Evolutionary conservation across 2,113 vertebrate genomes (phyloP).

Genomic region (Cyprinodon variegatus): DNA sequence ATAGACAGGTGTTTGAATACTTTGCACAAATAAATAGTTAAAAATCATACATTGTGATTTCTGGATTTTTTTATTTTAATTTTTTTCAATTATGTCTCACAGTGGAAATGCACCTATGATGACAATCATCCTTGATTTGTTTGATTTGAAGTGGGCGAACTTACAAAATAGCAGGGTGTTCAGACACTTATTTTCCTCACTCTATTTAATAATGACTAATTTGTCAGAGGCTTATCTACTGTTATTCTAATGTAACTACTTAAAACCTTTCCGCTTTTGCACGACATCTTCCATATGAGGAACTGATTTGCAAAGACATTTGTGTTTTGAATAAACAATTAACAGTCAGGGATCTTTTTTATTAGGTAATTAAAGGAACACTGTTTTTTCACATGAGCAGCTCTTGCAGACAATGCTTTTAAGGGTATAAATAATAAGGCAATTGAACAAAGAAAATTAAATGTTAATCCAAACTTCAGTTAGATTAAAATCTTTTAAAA

Average conservation of each 20-base stretch:
- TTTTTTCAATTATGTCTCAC: too few relatives aligned
- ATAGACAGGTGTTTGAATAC: too few relatives aligned
- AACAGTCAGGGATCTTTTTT: constrained; percentile 41
- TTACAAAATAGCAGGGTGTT: too few relatives aligned
- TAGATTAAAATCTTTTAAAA: constrained; percentile 57
- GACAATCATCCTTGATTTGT: too few relatives aligned
- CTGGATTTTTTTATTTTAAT: too few relatives aligned
- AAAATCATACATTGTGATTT: too few relatives aligned
- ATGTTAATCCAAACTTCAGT: constrained; percentile 56
- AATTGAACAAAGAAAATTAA: constrained; percentile 72
- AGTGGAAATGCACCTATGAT: too few relatives aligned
- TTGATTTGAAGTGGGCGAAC: too few relatives aligned
- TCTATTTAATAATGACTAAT: neutral
- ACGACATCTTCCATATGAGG: neutral
- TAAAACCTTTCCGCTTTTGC: neutral
- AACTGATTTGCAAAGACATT: constrained; percentile 2
- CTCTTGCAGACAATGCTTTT: constrained; percentile 50
- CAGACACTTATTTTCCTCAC: too few relatives aligned
- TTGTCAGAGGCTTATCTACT: neutral
- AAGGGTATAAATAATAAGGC: constrained; percentile 60
- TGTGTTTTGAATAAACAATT: constrained; percentile 26
- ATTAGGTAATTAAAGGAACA: constrained; percentile 43
- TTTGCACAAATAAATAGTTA: too few relatives aligned
- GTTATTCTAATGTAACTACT: constrained; percentile 20
- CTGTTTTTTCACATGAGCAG: constrained; percentile 63